Percentiles rank a stretch among this genome's conserved stretches.
These are phyloP conservation scores for Mola mola DNA, from an alignment of 2,113 vertebrate genomes.

Conservation along the genomic window DNA sequence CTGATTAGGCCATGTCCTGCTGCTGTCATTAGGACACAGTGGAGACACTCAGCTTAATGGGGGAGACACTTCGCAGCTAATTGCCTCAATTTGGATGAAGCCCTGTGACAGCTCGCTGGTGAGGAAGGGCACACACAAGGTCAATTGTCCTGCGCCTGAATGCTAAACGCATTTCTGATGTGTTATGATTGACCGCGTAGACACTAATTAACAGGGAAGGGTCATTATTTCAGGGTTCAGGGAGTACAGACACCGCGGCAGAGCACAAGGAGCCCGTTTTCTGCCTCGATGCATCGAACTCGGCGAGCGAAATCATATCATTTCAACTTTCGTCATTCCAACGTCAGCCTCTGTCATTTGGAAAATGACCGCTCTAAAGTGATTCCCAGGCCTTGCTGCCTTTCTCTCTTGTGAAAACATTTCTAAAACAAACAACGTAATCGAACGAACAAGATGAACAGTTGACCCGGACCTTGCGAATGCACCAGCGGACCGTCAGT, in stretches of 20 bases:
- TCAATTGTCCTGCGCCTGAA: conserved; percentile 78
- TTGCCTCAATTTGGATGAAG: conserved; percentile 72
- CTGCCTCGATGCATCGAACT: conserved; percentile 44
- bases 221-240: conserved; percentile 78
- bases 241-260: conserved; percentile 56
- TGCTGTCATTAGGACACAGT: conserved; percentile 74
- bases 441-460: conserved; percentile 3
- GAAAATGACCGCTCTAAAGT: conserved; percentile 58
- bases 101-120: conserved; percentile 75
- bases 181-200: conserved; percentile 70
- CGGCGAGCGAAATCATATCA: conserved; percentile 70
- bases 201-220: conserved; percentile 78
- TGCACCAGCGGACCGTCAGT: background rate
- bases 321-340: conserved; percentile 67
- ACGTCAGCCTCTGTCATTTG: conserved; percentile 68
- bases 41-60: conserved; percentile 72
- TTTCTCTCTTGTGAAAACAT: conserved; percentile 1
- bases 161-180: conserved; percentile 78
- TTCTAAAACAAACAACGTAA: conserved; percentile 9
- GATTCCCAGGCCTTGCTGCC: conserved; percentile 30
- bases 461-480: background rate
- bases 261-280: conserved; percentile 57
- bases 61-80: conserved; percentile 69
- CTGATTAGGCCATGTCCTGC: conserved; percentile 74
- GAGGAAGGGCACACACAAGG: conserved; percentile 77